Conservation (phyloP, 2,888 invertebrate genomes). For the Parapristionchus giblindavisi region DNA sequence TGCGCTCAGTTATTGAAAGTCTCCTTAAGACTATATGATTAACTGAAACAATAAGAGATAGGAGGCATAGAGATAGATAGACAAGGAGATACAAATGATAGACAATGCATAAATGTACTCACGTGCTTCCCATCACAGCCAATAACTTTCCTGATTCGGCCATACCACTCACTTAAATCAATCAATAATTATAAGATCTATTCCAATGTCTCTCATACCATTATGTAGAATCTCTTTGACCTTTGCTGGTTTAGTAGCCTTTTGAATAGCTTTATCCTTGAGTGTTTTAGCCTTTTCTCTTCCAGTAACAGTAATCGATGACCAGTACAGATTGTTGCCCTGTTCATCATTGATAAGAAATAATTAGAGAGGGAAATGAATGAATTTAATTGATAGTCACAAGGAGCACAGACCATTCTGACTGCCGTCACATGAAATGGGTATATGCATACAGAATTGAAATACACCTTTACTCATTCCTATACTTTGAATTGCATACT, state of each 20-base stretch:
- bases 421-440: too few relatives aligned
- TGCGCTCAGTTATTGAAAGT: too few relatives aligned
- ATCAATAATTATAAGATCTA: neutral
- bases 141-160: constrained; percentile 54
- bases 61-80: neutral
- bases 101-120: neutral
- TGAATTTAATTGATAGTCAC: too few relatives aligned
- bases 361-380: neutral
- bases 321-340: constrained; percentile 48
- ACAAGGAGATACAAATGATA: neutral
- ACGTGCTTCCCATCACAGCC: constrained; percentile 57
- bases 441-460: too few relatives aligned
- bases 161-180: constrained; percentile 51
- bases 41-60: neutral
- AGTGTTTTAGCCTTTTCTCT: constrained; percentile 43
- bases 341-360: neutral
- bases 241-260: constrained; percentile 28
- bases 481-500: too few relatives aligned
- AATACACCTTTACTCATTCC: too few relatives aligned
- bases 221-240: constrained; percentile 53
- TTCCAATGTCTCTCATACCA: constrained; percentile 10
- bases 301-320: constrained; percentile 47
- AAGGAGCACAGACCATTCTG: too few relatives aligned
- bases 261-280: constrained; percentile 34
- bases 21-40: too few relatives aligned